phyloP scores from a whole-genome alignment of 1,140 invertebrate genomes.

The Formica exsecta region DNA sequence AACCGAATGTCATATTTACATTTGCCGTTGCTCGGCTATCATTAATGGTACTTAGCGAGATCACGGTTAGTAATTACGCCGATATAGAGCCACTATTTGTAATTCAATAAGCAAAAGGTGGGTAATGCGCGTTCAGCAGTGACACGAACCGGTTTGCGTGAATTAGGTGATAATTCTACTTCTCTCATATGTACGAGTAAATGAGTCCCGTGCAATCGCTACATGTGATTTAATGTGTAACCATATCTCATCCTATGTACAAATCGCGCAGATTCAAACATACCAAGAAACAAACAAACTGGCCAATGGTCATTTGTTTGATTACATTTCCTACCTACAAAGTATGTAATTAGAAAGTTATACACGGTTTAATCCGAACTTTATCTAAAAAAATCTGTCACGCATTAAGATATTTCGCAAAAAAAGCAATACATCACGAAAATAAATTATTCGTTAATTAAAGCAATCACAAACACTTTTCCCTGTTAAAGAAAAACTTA shows the following conservation, averaged over 20 bases:
- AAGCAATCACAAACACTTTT: background rate
- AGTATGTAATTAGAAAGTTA: background rate
- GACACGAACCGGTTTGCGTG: slow-evolving; percentile 70
- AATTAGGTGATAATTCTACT: slow-evolving; percentile 63
- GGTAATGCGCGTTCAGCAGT: slow-evolving; percentile 28
- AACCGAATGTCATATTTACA: slow-evolving; percentile 47
- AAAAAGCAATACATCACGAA: background rate
- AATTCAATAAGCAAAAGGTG: slow-evolving; percentile 62
- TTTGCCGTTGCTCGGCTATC: slow-evolving; percentile 35
- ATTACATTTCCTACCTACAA: background rate
- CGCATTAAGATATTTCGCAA: background rate
- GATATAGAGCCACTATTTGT: slow-evolving; percentile 53
- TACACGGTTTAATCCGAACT: background rate
- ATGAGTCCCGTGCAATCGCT: slow-evolving; percentile 57
- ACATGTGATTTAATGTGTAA: slow-evolving; percentile 52
- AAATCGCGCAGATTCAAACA: slow-evolving; percentile 9
- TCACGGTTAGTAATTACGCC: slow-evolving; percentile 47
- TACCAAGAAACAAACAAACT: slow-evolving; percentile 7
- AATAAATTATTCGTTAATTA: background rate
- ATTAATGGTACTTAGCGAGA: slow-evolving; percentile 50
- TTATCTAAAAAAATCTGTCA: no score
- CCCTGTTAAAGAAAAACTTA: no score
- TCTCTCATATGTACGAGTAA: slow-evolving; percentile 38
- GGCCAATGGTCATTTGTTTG: background rate
- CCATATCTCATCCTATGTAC: slow-evolving; percentile 10